phyloP scores from a whole-genome alignment of 2,888 invertebrate genomes.

The Cetonia aurata region DNA sequence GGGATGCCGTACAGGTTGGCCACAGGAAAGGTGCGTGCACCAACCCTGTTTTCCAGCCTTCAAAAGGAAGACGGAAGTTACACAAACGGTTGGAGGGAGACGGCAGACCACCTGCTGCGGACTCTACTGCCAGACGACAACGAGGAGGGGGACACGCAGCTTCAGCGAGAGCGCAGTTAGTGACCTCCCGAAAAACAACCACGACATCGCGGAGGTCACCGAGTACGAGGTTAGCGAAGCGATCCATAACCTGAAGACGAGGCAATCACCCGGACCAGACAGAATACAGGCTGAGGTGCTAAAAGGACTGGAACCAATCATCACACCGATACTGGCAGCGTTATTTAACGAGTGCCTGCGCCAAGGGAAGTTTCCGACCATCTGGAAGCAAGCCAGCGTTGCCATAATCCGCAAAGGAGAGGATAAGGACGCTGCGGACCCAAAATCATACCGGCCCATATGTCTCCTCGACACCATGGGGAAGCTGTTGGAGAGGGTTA shows the following conservation, averaged over 20 bases:
- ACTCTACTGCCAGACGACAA: slow-evolving; percentile 42
- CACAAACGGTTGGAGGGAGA: slow-evolving; percentile 40
- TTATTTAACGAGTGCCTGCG: slow-evolving; percentile 45
- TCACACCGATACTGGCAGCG: slow-evolving; percentile 11
- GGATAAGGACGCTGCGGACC: background rate
- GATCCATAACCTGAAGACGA: background rate
- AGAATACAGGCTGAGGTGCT: slow-evolving; percentile 31
- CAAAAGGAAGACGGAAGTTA: no score
- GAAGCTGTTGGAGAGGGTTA: slow-evolving; percentile 1
- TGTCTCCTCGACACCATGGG: slow-evolving; percentile 14
- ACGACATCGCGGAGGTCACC: background rate
- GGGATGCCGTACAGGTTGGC: no score
- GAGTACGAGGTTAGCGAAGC: background rate
- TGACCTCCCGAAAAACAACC: background rate
- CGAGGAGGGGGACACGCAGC: background rate
- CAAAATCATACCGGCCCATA: slow-evolving; percentile 20
- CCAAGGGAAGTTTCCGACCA: slow-evolving; percentile 34
- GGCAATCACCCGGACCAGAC: slow-evolving; percentile 38
- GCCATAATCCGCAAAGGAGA: background rate
- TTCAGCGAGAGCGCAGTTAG: background rate
- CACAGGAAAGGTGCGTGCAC: no score
- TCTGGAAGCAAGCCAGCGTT: slow-evolving; percentile 1
- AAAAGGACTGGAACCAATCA: background rate
- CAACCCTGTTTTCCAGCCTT: no score
- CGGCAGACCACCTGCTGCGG: slow-evolving; percentile 18